Conservation (phyloP, 1,140 invertebrate species). For the Drosophila auraria region DNA sequence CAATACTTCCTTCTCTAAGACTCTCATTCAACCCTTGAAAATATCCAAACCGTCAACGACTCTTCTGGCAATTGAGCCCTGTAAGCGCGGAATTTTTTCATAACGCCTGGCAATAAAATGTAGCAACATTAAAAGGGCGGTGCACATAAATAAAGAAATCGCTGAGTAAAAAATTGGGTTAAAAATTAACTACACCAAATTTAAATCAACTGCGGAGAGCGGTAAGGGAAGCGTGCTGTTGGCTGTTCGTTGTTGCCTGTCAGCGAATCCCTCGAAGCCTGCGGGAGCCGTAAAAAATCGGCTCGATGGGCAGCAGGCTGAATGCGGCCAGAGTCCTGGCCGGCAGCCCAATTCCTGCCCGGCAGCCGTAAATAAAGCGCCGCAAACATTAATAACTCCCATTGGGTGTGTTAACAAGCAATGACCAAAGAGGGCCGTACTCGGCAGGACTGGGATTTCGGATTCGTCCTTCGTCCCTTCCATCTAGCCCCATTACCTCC, state of each 20-base stretch:
- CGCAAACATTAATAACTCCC: constrained; percentile 82
- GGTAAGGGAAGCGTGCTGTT: constrained; percentile 5
- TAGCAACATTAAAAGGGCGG: constrained; percentile 77
- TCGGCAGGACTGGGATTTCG: constrained; percentile 59
- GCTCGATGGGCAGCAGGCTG: constrained; percentile 48
- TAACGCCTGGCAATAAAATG: constrained; percentile 65
- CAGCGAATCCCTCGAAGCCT: constrained; percentile 64
- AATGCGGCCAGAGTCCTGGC: constrained; percentile 20
- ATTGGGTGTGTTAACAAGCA: constrained; percentile 83
- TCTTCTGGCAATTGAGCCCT: constrained; percentile 40
- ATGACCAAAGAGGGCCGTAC: constrained; percentile 73
- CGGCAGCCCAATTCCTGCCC: constrained; percentile 50
- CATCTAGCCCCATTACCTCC: background rate
- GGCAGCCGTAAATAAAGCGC: constrained; percentile 77
- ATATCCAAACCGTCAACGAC: constrained; percentile 9
- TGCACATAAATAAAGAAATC: constrained; percentile 74
- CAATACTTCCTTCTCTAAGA: background rate
- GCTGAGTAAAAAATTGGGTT: constrained; percentile 70
- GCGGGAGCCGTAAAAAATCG: constrained; percentile 78
- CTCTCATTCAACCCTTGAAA: background rate
- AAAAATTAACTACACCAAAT: constrained; percentile 83
- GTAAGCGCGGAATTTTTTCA: constrained; percentile 32
- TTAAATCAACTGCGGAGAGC: constrained; percentile 68
- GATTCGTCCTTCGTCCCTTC: constrained; percentile 34
- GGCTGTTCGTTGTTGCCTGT: constrained; percentile 50